Base-by-base conservation (phyloP, 2,888 invertebrate species). In the Lissonota sp. region DNA sequence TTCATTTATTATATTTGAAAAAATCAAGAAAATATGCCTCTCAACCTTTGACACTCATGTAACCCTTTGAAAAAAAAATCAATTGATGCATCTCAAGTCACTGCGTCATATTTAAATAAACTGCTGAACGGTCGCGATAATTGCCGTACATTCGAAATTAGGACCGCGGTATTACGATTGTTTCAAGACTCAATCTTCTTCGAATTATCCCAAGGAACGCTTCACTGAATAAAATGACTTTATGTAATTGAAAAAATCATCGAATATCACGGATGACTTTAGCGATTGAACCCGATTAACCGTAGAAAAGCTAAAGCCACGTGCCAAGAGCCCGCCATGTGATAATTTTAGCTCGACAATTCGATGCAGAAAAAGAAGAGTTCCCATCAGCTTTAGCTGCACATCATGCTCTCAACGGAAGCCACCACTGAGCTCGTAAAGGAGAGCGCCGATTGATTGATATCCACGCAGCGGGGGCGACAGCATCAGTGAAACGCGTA, bases 261-360 rank as follows among this genome's bases (percentile, higher is more conserved):
- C 39, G 5, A 49, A 49, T 49, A 14, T 44, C 49, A 40, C 16
- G 60, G 66, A 8, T 12, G 37, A 51, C 64, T 60, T 53, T 10
- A 40, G 8, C 67, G 66, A 8, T 53, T 74, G 49, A 58, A 40
- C 12, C 3, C 12, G 8, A 58, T 40, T 58, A 16, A 57, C 46
- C 51, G 40, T 46, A 58, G 67, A 10, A 74, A 39, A 80, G 75
- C 77, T 55, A 51, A 62, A 71, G 62, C 60, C 69, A 69, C 71
- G 62, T 58, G 60, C 37, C 37, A 63, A 79, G 73, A 78, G 80
- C 85, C 26, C 26, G 88, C 90, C 88, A 89, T 88, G 88, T 88
- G 88, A 88, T 87, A 86, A 87, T 89, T 88, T 90, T 88, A 88
- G 86, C 86, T 86, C 88, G 89, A 90, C 90, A 89, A 90, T 90